Conservation (phyloP, 2,888 invertebrate species). For the Seira sanloemensis region DNA sequence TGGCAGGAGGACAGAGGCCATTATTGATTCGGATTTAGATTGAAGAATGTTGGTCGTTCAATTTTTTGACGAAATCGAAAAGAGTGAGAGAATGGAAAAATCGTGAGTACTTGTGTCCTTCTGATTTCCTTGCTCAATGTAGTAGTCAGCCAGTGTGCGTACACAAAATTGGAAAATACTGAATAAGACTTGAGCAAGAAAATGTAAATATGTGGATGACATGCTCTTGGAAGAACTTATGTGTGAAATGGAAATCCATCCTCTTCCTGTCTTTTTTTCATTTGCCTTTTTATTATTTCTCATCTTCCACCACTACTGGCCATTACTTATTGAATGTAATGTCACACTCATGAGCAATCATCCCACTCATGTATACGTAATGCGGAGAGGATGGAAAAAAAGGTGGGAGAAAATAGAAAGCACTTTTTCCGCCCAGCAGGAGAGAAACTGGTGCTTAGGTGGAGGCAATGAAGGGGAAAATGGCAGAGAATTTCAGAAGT, state of each 20-base stretch:
- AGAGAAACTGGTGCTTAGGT: constrained; percentile 64
- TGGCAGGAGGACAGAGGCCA: constrained; percentile 50
- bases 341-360: constrained; percentile 32
- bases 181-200: background rate
- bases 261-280: constrained; percentile 30
- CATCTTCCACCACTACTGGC: constrained; percentile 13
- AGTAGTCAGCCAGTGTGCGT: background rate
- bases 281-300: constrained; percentile 48
- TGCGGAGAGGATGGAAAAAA: background rate
- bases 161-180: background rate
- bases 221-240: constrained; percentile 32
- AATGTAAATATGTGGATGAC: background rate
- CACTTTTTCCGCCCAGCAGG: constrained; percentile 36
- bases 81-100: constrained; percentile 24
- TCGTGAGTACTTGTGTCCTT: background rate
- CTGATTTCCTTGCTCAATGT: constrained; percentile 17
- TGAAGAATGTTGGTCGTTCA: constrained; percentile 68
- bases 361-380: background rate
- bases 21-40: constrained; percentile 71
- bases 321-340: constrained; percentile 42
- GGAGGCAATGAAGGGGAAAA: constrained; percentile 67
- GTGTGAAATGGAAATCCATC: constrained; percentile 50
- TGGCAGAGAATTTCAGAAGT: constrained; percentile 40
- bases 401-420: background rate
- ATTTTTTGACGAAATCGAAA: constrained; percentile 56